Evolutionary conservation across 2,888 invertebrate species (phyloP).

Genomic region (Drosophila merina): DNA sequence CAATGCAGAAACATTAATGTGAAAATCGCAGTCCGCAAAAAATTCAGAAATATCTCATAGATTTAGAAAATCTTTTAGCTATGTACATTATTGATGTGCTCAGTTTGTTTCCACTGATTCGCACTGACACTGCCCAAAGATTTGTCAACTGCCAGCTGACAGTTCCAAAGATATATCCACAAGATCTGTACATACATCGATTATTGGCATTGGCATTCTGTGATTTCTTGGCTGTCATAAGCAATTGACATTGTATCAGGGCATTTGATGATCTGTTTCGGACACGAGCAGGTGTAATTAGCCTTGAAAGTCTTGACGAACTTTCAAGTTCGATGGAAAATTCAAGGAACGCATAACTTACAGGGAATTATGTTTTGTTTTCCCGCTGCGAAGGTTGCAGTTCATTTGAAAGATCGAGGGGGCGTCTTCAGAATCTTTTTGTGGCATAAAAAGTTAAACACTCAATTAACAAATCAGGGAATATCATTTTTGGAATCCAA

Average conservation of each 20-base stretch:
- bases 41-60: conserved; percentile 21
- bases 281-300: conserved; percentile 68
- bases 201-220: conserved; percentile 51
- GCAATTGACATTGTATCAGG: conserved; percentile 60
- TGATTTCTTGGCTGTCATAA: conserved; percentile 52
- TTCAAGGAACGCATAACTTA: conserved; percentile 60
- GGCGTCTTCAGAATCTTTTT: conserved; percentile 10
- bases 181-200: conserved; percentile 8
- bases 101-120: conserved; percentile 42
- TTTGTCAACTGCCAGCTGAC: conserved; percentile 40
- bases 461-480: conserved; percentile 33
- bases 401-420: conserved; percentile 12
- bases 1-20: conserved; percentile 50
- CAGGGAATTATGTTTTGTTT: conserved; percentile 45
- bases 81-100: conserved; percentile 62
- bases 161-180: conserved; percentile 23
- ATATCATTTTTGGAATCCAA: conserved; percentile 24
- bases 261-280: conserved; percentile 33
- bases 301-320: conserved; percentile 54
- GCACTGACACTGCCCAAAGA: conserved; percentile 39
- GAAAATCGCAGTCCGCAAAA: conserved; percentile 32
- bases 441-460: conserved; percentile 21
- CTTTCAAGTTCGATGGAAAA: conserved; percentile 60
- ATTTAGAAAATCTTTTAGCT: conserved; percentile 12
- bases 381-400: conserved; percentile 57